Conservation (phyloP, 2,888 invertebrate species). For the Plagiodera versicolora region DNA sequence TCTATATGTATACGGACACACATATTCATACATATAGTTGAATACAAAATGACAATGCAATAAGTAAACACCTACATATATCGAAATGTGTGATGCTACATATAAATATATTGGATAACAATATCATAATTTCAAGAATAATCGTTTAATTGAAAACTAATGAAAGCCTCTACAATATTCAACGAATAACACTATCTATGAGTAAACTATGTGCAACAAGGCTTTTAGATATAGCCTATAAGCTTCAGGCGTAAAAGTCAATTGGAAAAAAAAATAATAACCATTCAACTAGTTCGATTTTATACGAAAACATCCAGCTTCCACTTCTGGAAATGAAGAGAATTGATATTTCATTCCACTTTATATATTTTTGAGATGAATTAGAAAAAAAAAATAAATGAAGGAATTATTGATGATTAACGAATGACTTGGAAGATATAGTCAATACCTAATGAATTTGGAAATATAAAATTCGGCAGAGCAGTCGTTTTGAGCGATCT, state of each 20-base stretch:
- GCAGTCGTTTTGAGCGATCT: constrained; percentile 56
- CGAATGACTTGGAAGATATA: neutral
- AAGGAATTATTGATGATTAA: too few relatives aligned
- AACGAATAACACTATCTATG: constrained; percentile 48
- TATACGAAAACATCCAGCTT: neutral
- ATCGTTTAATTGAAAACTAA: constrained; percentile 47
- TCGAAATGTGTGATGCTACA: constrained; percentile 26
- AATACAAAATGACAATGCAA: constrained; percentile 24
- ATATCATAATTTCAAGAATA: constrained; percentile 43
- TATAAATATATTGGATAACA: constrained; percentile 35
- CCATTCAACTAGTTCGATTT: neutral
- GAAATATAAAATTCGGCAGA: constrained; percentile 48
- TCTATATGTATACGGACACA: constrained; percentile 30
- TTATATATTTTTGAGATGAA: too few relatives aligned
- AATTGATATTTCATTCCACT: neutral
- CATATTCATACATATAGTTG: constrained; percentile 27
- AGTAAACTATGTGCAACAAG: constrained; percentile 50
- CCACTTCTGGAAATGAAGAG: neutral
- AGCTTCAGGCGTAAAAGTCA: constrained; percentile 47
- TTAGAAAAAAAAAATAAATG: too few relatives aligned
- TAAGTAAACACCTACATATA: constrained; percentile 26
- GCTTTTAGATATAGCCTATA: constrained; percentile 42
- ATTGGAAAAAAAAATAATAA: neutral
- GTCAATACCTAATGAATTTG: constrained; percentile 30
- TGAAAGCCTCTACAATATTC: constrained; percentile 54